Evolutionary conservation across 2,113 vertebrate genomes (phyloP).

Genomic region (Elaphurus davidianus): DNA sequence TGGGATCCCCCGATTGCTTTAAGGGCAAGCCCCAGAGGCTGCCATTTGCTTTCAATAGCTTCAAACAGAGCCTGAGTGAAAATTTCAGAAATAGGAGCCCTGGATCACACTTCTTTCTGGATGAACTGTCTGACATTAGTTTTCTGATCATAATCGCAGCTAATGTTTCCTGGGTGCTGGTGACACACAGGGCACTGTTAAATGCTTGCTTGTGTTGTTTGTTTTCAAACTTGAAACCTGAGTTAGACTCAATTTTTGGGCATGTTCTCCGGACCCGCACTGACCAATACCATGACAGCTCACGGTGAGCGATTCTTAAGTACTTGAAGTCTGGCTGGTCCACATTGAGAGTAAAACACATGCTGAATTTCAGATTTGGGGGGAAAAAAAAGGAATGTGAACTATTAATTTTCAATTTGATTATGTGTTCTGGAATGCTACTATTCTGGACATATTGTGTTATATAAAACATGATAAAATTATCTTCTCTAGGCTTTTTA

Average conservation of each 20-base stretch:
- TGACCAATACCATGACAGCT: accelerated
- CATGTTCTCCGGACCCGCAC: background rate
- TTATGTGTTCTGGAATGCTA: background rate
- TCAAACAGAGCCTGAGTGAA: background rate
- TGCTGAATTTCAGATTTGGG: background rate
- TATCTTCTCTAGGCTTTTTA: background rate
- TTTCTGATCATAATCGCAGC: background rate
- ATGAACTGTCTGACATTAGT: background rate
- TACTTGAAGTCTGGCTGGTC: background rate
- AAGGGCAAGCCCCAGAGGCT: background rate
- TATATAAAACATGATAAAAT: background rate
- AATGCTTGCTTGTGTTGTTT: background rate
- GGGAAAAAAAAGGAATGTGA: background rate
- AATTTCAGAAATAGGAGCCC: background rate
- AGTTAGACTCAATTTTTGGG: accelerated
- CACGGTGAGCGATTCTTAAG: accelerated
- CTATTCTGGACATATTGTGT: background rate
- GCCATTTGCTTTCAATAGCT: background rate
- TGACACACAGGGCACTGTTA: accelerated
- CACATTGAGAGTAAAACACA: accelerated
- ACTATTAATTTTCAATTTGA: background rate
- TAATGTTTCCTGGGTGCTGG: background rate
- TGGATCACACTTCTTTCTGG: background rate
- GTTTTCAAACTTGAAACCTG: background rate
- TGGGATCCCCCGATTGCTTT: background rate